Conservation (phyloP, 23 tunicate species). For the Clavelina lepadiformis region DNA sequence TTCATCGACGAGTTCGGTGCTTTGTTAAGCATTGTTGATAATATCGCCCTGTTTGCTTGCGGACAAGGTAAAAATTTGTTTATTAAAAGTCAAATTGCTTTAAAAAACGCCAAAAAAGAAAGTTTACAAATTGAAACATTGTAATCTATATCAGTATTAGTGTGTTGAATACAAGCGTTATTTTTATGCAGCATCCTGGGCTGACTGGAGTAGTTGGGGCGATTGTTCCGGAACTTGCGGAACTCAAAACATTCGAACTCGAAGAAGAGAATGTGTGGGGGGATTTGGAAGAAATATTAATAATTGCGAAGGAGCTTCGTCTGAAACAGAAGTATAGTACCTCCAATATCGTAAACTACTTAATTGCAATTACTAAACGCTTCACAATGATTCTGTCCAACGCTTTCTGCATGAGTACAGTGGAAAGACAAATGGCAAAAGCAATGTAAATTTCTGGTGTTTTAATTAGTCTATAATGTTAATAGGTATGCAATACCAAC, state of each 20-base stretch:
- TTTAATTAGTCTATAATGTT: not conserved
- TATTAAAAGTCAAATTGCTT: not conserved
- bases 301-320: constrained; percentile 13
- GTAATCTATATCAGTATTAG: not conserved
- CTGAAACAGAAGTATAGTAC: constrained; percentile 40
- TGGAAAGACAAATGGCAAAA: not conserved
- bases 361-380: not conserved
- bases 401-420: not conserved
- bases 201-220: constrained; percentile 45
- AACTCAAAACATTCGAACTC: constrained; percentile 16
- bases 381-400: not conserved
- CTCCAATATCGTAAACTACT: not conserved
- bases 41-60: constrained; percentile 60
- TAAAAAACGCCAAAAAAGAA: not conserved
- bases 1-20: constrained; percentile 58
- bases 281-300: constrained; percentile 44
- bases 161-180: not conserved
- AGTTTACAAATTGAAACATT: not conserved
- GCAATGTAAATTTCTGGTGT: not conserved
- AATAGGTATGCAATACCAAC: constrained; percentile 25
- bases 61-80: constrained; percentile 39
- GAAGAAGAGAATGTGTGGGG: constrained; percentile 44
- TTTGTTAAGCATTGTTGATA: constrained; percentile 29
- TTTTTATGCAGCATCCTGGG: constrained; percentile 29
- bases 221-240: constrained; percentile 63